Conservation (phyloP, 2,113 vertebrate genomes). For the Montifringilla adamsi region DNA sequence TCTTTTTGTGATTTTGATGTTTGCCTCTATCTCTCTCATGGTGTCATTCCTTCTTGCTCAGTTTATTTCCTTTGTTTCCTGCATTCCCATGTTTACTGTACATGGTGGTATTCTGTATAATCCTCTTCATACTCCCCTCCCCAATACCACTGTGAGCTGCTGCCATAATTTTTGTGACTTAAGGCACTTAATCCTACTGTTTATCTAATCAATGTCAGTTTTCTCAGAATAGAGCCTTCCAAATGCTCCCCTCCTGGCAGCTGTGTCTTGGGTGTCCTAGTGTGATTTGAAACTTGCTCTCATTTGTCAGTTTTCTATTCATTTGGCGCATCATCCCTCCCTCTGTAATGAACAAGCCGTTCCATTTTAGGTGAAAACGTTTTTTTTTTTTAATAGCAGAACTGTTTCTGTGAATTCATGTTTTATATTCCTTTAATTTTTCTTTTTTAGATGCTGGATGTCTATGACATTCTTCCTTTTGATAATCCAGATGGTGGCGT, state of each 20-base stretch:
- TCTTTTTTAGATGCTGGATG: slow-evolving; percentile 84
- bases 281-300: not conserved
- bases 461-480: slow-evolving; percentile 87
- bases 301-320: not conserved
- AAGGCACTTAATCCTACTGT: not conserved
- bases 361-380: not conserved
- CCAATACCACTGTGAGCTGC: not conserved
- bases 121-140: not conserved
- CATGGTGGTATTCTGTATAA: not conserved
- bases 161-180: not conserved
- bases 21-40: not conserved
- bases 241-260: not conserved
- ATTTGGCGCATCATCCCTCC: not conserved
- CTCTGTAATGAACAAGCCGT: not conserved
- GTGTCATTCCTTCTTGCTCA: not conserved
- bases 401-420: not conserved
- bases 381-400: not conserved
- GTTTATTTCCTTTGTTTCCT: not conserved
- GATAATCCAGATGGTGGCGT: slow-evolving; percentile 91
- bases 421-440: not conserved
- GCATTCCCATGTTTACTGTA: not conserved
- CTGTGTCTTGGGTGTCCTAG: not conserved
- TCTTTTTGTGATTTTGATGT: not conserved
- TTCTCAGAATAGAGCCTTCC: not conserved
- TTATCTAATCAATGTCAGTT: not conserved